Evolutionary conservation across 2,888 invertebrate genomes (phyloP).

Genomic region (Bimastos eiseni): DNA sequence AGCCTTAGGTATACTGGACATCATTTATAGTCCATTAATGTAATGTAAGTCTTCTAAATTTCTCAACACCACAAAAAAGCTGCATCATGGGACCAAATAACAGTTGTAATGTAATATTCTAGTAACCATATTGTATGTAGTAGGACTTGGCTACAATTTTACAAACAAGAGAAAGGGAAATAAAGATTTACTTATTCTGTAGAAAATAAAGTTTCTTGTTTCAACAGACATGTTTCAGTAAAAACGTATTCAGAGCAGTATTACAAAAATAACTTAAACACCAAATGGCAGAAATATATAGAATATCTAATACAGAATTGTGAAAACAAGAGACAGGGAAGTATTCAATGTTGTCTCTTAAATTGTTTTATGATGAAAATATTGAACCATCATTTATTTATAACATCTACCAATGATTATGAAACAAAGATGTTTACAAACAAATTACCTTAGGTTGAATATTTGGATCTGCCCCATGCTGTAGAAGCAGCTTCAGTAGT

Average conservation of each 20-base stretch:
- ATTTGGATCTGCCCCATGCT: constrained; percentile 10
- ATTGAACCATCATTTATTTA: not conserved
- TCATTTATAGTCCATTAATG: too few species aligned
- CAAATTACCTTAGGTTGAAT: not conserved
- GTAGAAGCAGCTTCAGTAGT: not conserved
- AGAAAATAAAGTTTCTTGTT: not conserved
- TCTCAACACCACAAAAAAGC: too few species aligned
- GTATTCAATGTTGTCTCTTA: not conserved
- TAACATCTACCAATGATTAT: not conserved
- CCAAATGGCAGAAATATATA: not conserved
- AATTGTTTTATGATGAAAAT: not conserved
- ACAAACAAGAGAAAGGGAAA: not conserved
- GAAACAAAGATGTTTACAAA: not conserved
- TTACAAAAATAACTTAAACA: not conserved
- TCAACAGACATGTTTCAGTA: too few species aligned
- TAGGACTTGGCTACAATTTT: too few species aligned
- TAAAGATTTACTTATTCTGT: not conserved
- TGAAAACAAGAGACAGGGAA: too few species aligned
- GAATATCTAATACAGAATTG: not conserved
- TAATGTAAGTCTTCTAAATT: too few species aligned
- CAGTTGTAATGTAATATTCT: too few species aligned
- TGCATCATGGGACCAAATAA: too few species aligned
- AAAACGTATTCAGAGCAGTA: not conserved
- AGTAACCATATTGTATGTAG: too few species aligned
- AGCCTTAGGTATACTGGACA: too few species aligned